Conservation (phyloP, 2,113 vertebrate genomes). For the Sinocyclocheilus maitianheensis region DNA sequence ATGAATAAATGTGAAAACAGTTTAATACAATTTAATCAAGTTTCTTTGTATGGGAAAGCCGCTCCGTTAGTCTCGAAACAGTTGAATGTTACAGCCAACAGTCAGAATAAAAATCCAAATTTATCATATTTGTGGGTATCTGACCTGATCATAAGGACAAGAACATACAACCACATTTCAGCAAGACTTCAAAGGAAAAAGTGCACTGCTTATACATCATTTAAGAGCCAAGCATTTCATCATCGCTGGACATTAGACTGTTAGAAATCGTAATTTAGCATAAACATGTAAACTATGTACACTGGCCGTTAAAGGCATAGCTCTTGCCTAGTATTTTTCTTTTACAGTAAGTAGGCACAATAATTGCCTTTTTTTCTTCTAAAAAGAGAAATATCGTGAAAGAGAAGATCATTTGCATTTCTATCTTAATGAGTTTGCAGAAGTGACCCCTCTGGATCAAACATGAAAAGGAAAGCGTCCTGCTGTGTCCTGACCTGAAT, state of each 20-base stretch:
- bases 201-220: neutral
- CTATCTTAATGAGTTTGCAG: conserved; percentile 86
- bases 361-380: conserved; percentile 6
- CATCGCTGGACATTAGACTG: neutral
- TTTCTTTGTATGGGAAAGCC: neutral
- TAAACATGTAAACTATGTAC: neutral
- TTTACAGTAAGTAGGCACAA: conserved; percentile 10
- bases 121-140: neutral
- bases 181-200: neutral
- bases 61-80: neutral
- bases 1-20: neutral
- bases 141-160: neutral
- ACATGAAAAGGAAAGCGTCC: conserved; percentile 86
- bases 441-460: conserved; percentile 86
- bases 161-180: neutral
- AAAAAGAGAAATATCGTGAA: conserved; percentile 46
- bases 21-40: neutral
- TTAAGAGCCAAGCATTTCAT: neutral
- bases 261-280: neutral
- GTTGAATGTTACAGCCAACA: neutral
- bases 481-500: conserved; percentile 86
- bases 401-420: conserved; percentile 78
- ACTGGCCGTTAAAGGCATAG: neutral
- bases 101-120: neutral
- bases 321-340: neutral